These are phyloP conservation scores for Gopherus flavomarginatus DNA, from an alignment of 2,113 vertebrate genomes.

Conservation along the genomic window DNA sequence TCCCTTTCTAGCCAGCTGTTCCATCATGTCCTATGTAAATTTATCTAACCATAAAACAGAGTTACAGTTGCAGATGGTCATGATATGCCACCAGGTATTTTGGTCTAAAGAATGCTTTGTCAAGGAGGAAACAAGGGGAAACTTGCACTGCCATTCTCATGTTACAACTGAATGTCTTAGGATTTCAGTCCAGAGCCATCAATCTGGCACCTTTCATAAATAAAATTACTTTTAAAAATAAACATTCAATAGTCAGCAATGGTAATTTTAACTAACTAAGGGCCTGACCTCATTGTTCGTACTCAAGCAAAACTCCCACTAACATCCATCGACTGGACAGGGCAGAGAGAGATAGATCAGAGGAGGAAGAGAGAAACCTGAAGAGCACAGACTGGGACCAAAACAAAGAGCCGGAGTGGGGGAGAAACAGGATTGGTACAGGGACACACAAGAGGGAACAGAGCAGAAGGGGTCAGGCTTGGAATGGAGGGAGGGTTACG, in stretches of 20 bases:
- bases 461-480: no score
- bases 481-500: no score
- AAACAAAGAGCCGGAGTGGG: no score
- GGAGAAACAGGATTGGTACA: no score
- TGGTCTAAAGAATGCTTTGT: fast-evolving
- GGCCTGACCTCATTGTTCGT: neutral
- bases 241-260: neutral
- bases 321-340: no score
- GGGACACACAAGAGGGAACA: no score
- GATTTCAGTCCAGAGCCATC: neutral
- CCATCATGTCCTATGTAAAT: neutral
- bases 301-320: neutral
- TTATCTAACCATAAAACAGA: conserved; percentile 7
- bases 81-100: neutral
- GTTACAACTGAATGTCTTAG: neutral
- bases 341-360: no score
- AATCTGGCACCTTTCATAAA: neutral
- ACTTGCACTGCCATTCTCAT: neutral
- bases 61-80: fast-evolving
- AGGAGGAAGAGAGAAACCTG: no score
- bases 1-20: neutral
- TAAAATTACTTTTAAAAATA: neutral
- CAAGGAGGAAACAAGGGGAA: neutral
- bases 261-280: neutral
- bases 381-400: no score